phyloP scores from a whole-genome alignment of 2,888 invertebrate species.

The Neelides folsomi region DNA sequence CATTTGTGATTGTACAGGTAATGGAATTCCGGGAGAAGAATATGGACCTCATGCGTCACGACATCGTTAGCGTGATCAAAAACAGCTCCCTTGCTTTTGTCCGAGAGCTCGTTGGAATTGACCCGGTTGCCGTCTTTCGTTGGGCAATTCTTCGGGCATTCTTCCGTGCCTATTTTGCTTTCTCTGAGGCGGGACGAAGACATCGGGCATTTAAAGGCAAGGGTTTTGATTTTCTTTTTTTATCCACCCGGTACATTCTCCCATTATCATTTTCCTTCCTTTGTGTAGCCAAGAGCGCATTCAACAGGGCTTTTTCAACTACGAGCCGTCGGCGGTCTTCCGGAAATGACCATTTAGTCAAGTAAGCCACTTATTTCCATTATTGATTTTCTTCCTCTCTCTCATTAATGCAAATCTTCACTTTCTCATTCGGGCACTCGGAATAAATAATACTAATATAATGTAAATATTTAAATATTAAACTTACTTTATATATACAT shows the following conservation, averaged over 20 bases:
- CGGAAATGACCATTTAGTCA: constrained; percentile 29
- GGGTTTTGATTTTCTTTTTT: not conserved
- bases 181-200: constrained; percentile 57
- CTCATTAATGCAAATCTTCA: not conserved
- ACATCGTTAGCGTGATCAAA: constrained; percentile 84
- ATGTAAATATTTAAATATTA: too few relatives aligned
- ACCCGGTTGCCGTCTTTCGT: constrained; percentile 81
- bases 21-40: constrained; percentile 92
- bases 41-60: constrained; percentile 83
- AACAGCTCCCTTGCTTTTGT: constrained; percentile 87
- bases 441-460: too few relatives aligned
- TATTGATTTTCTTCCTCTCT: not conserved
- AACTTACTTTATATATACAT: too few relatives aligned
- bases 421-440: too few relatives aligned
- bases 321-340: constrained; percentile 29
- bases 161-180: constrained; percentile 80
- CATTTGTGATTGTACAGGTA: constrained; percentile 41
- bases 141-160: constrained; percentile 89
- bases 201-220: constrained; percentile 40
- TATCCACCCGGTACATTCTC: not conserved
- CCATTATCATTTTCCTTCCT: constrained; percentile 1
- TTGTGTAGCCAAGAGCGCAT: constrained; percentile 21
- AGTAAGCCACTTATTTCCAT: constrained; percentile 20
- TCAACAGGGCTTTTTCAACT: constrained; percentile 29
- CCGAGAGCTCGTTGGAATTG: constrained; percentile 79